Percentiles rank a stretch among this genome's conserved stretches.
Evolutionary conservation across 2,888 invertebrate genomes (phyloP).

Genomic region (Dolichomitus sp.): DNA sequence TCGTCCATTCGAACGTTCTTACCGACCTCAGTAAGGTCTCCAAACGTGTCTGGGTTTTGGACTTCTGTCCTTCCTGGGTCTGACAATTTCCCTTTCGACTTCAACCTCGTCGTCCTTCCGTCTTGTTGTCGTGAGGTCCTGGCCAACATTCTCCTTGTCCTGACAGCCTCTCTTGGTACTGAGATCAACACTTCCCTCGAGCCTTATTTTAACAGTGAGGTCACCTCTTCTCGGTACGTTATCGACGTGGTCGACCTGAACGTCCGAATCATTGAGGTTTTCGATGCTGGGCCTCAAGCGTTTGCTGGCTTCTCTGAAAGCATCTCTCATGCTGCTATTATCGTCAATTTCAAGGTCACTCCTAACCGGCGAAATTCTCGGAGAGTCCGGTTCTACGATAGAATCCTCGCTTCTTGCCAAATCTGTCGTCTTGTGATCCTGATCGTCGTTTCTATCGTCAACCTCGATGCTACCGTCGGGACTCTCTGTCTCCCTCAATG

Average conservation of each 20-base stretch:
- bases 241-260: conserved; percentile 72
- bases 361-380: conserved; percentile 76
- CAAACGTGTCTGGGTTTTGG: conserved; percentile 85
- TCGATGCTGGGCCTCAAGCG: conserved; percentile 80
- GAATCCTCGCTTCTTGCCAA: conserved; percentile 82
- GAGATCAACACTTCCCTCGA: conserved; percentile 84
- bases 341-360: conserved; percentile 79
- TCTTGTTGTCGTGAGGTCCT: conserved; percentile 81
- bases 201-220: conserved; percentile 81
- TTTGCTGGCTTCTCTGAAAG: conserved; percentile 75
- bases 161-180: conserved; percentile 80
- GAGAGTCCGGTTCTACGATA: conserved; percentile 79
- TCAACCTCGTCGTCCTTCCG: conserved; percentile 81
- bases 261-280: conserved; percentile 80
- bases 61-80: conserved; percentile 81
- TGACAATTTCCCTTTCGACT: conserved; percentile 77
- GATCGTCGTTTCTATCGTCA: conserved; percentile 80
- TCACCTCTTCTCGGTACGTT: conserved; percentile 73
- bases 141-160: conserved; percentile 84
- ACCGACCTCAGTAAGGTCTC: conserved; percentile 82
- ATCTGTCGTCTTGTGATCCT: conserved; percentile 75
- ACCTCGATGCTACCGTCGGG: conserved; percentile 85
- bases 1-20: not conserved
- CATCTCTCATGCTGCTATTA: conserved; percentile 70
- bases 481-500: conserved; percentile 77